phyloP scores from a whole-genome alignment of 2,797 vertebrate genomes.

The Helarctos malayanus region DNA sequence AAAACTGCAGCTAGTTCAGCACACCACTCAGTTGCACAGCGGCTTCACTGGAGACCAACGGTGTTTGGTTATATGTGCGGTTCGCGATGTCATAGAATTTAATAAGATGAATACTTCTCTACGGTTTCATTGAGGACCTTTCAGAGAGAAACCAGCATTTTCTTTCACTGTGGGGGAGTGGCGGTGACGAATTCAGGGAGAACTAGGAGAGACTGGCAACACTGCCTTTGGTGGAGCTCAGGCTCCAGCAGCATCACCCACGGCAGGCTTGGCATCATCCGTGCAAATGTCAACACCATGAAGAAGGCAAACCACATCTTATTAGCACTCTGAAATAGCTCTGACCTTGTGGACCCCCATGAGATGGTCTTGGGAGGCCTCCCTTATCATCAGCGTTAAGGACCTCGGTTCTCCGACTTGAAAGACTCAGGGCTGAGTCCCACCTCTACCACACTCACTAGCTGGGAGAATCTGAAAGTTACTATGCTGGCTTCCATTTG shows the following conservation, averaged over 20 bases:
- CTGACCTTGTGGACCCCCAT: background rate
- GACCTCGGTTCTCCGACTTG: background rate
- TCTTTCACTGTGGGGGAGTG: background rate
- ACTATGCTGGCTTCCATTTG: background rate
- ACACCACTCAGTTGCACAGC: background rate
- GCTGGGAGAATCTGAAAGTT: background rate
- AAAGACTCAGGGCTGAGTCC: background rate
- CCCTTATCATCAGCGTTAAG: background rate
- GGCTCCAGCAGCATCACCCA: background rate
- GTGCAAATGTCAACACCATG: background rate
- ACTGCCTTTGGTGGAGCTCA: background rate
- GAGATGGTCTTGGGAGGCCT: background rate
- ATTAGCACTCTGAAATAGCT: background rate
- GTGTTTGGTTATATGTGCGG: background rate
- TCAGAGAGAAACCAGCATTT: background rate
- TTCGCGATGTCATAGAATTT: conserved; percentile 12
- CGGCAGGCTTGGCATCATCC: background rate
- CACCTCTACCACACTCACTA: background rate
- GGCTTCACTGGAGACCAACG: background rate
- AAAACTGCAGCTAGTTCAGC: conserved; percentile 29
- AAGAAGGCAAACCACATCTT: background rate
- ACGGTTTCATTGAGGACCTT: background rate
- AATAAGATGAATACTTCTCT: background rate
- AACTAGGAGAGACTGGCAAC: rapidly evolving
- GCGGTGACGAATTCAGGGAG: background rate